Evolutionary conservation across 2,113 vertebrate genomes (phyloP).

Genomic region (Mola mola): DNA sequence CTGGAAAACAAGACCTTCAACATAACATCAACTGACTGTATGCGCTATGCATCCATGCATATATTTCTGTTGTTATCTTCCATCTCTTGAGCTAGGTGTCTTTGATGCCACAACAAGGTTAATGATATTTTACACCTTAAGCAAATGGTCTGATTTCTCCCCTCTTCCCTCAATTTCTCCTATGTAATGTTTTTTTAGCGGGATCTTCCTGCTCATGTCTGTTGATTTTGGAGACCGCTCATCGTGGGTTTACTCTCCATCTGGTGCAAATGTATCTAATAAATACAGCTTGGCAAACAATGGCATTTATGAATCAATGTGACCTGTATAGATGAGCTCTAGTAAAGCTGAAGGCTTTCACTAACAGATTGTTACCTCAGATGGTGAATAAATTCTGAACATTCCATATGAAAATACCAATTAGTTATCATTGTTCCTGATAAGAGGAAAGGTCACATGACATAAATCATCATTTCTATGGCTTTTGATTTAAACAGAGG

Average conservation of each 20-base stretch:
- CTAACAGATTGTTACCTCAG: not conserved
- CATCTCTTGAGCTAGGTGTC: too few species aligned
- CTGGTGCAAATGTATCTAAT: too few species aligned
- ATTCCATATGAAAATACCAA: too few species aligned
- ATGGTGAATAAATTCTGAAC: too few species aligned
- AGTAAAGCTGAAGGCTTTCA: not conserved
- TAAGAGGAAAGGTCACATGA: too few species aligned
- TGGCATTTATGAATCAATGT: not conserved
- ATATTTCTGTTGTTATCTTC: too few species aligned
- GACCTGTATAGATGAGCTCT: not conserved
- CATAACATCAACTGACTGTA: constrained; percentile 72
- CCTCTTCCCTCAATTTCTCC: not conserved
- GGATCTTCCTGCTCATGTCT: not conserved
- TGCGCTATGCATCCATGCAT: too few species aligned
- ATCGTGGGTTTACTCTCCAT: not conserved
- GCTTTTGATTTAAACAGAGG: too few species aligned
- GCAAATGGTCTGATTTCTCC: not conserved
- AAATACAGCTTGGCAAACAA: not conserved
- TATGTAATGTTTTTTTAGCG: not conserved
- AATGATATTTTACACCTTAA: not conserved
- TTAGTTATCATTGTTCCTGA: too few species aligned
- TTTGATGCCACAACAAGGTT: too few species aligned
- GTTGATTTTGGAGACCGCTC: not conserved
- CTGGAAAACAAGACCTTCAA: constrained; percentile 61
- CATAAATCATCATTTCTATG: too few species aligned